A percentile compares a stretch with the other conserved stretches of the same genome.
These are phyloP conservation scores for Dromius quadrimaculatus DNA, from an alignment of 2,888 invertebrate species.

Conservation along the genomic window DNA sequence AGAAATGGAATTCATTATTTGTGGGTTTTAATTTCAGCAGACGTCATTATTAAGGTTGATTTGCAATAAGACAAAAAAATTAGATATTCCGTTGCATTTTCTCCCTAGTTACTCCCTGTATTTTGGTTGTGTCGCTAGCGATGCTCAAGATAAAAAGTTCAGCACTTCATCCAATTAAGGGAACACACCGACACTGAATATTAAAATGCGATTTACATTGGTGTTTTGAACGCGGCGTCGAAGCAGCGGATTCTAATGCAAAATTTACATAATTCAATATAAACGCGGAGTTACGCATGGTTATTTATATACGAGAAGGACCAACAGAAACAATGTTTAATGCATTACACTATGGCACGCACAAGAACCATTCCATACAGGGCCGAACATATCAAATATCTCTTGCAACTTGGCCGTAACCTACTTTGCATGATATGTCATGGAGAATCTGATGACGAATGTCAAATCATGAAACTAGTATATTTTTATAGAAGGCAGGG, in stretches of 20 bases:
- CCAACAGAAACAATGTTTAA: slow-evolving; percentile 41
- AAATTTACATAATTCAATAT: slow-evolving; percentile 52
- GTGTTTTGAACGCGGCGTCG: slow-evolving; percentile 38
- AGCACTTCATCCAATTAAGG: slow-evolving; percentile 52
- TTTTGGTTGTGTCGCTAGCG: slow-evolving; percentile 15
- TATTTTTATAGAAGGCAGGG: too few relatives aligned
- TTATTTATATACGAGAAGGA: slow-evolving; percentile 45
- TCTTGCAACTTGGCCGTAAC: neutral
- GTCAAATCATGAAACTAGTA: neutral
- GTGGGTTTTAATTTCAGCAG: neutral
- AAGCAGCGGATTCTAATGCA: slow-evolving; percentile 45
- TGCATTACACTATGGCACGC: slow-evolving; percentile 45
- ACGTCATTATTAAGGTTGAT: neutral
- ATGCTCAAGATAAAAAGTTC: slow-evolving; percentile 50
- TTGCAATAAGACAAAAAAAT: neutral
- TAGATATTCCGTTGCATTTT: neutral
- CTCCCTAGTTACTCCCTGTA: slow-evolving; percentile 3
- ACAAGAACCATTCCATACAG: slow-evolving; percentile 12
- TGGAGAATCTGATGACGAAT: neutral
- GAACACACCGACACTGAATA: slow-evolving; percentile 52
- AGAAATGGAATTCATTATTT: neutral
- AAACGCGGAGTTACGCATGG: slow-evolving; percentile 42
- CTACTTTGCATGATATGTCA: too few relatives aligned
- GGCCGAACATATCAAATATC: neutral
- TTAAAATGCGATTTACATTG: slow-evolving; percentile 52